Evolutionary conservation across 2,797 vertebrate genomes (phyloP).

Genomic region (Rhinella marina): DNA sequence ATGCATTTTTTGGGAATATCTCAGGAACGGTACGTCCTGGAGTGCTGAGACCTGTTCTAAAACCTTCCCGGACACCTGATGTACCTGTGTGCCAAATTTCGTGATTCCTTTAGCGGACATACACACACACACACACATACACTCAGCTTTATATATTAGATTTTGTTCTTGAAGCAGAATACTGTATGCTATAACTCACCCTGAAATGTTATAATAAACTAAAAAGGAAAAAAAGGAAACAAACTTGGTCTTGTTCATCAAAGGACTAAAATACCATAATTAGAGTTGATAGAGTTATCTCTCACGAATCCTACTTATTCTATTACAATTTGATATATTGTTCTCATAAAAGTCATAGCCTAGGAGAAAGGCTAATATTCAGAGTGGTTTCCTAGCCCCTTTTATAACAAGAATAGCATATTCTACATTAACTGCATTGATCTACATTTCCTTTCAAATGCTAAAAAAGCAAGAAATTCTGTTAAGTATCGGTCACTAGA

Average conservation of each 20-base stretch:
- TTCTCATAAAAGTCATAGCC: constrained; percentile 1
- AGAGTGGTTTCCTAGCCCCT: background rate
- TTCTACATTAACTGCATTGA: constrained; percentile 55
- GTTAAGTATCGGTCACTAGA: constrained; percentile 61
- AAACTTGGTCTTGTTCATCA: background rate
- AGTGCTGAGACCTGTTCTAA: too few species aligned
- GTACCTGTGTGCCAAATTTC: too few species aligned
- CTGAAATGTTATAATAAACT: background rate
- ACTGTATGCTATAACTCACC: background rate
- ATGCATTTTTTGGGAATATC: too few species aligned
- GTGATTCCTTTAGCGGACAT: too few species aligned
- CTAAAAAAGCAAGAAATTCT: constrained; percentile 51
- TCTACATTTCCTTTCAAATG: constrained; percentile 56
- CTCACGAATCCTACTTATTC: background rate
- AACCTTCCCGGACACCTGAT: too few species aligned
- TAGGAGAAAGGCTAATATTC: constrained; percentile 22
- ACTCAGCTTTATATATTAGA: too few species aligned
- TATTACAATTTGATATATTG: constrained; percentile 20
- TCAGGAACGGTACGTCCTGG: too few species aligned
- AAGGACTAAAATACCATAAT: background rate
- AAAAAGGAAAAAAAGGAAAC: background rate
- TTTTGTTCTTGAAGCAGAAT: background rate
- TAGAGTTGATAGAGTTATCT: background rate
- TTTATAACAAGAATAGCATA: constrained; percentile 29
- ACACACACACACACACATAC: too few species aligned